phyloP scores from a whole-genome alignment of 2,888 invertebrate genomes.

The Ommatoiulus sabulosus region DNA sequence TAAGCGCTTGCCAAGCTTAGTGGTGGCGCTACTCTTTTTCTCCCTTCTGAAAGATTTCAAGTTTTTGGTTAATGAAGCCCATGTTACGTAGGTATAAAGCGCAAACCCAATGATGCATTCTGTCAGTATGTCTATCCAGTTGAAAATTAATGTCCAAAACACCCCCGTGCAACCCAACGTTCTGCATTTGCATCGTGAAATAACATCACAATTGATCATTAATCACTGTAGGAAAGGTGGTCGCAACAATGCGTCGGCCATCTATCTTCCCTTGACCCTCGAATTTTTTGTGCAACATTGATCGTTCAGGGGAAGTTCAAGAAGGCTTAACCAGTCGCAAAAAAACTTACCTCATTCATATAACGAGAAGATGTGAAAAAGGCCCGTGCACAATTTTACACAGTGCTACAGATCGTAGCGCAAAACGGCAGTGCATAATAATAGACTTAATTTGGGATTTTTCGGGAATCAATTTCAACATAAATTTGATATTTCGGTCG shows the following conservation, averaged over 20 bases:
- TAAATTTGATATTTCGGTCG: too few relatives aligned
- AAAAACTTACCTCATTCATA: neutral
- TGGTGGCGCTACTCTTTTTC: neutral
- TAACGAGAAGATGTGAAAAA: neutral
- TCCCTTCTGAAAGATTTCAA: neutral
- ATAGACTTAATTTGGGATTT: too few relatives aligned
- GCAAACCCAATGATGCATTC: conserved; percentile 43
- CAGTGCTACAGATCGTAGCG: neutral
- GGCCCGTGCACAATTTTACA: neutral
- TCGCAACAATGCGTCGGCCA: conserved; percentile 4
- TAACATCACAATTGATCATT: conserved; percentile 40
- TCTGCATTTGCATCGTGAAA: conserved; percentile 24
- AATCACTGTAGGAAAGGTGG: conserved; percentile 35
- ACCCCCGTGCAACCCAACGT: conserved; percentile 1
- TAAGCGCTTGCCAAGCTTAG: neutral
- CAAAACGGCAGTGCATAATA: too few relatives aligned
- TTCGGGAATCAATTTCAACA: too few relatives aligned
- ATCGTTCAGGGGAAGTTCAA: conserved; percentile 39
- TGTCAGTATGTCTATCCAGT: conserved; percentile 35
- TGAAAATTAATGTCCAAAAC: conserved; percentile 26
- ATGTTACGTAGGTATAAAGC: conserved; percentile 7
- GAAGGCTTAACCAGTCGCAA: neutral
- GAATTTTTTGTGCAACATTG: conserved; percentile 24
- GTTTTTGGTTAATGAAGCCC: neutral
- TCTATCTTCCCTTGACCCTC: conserved; percentile 24